Percentiles rank a stretch among this genome's conserved stretches.
Conservation (phyloP, 2,113 vertebrate genomes). For the Odocoileus hemionus region DNA sequence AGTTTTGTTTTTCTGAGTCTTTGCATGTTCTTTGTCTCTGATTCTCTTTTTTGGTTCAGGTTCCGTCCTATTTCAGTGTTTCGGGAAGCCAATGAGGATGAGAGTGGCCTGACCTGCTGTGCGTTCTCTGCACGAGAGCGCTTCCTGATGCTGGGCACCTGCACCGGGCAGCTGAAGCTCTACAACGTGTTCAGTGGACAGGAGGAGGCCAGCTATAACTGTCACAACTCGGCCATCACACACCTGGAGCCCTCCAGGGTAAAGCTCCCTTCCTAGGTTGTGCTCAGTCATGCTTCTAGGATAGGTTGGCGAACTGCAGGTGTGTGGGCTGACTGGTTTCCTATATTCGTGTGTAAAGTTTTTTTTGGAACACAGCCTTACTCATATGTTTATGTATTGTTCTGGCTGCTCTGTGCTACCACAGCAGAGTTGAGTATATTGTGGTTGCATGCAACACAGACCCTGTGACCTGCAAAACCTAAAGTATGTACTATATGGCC, state of each 20-base stretch:
- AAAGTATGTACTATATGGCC: background rate
- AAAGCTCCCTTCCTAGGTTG: slow-evolving; percentile 44
- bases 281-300: background rate
- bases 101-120: slow-evolving; percentile 98
- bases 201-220: slow-evolving; percentile 98
- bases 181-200: slow-evolving; percentile 99
- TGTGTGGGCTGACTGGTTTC: background rate
- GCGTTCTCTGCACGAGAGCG: slow-evolving; percentile 97
- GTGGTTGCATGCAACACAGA: background rate
- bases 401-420: background rate
- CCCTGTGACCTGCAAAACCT: background rate
- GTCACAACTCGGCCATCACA: slow-evolving; percentile 96
- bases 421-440: background rate
- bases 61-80: slow-evolving; percentile 99
- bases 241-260: slow-evolving; percentile 98
- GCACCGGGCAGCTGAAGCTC: slow-evolving; percentile 95
- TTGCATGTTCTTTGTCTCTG: background rate
- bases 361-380: background rate
- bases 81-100: slow-evolving; percentile 97
- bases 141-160: slow-evolving; percentile 98
- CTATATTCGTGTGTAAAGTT: background rate
- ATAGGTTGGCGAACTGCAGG: background rate
- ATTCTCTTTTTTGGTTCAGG: slow-evolving; percentile 72
- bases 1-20: background rate
- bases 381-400: background rate